phyloP scores from a whole-genome alignment of 1,140 invertebrate genomes.

The Temnothorax nylanderi region DNA sequence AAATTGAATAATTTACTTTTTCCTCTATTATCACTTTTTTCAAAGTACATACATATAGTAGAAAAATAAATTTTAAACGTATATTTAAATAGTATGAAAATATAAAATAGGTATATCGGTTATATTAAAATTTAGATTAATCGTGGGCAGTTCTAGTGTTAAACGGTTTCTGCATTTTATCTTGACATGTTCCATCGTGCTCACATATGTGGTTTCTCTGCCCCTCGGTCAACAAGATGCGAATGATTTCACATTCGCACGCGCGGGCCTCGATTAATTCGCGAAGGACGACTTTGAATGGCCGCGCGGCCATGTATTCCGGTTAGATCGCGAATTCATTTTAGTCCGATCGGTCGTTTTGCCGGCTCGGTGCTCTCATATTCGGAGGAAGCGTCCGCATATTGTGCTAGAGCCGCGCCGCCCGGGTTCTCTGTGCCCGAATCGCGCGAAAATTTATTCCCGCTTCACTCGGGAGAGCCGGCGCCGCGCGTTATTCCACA shows the following conservation, averaged over 20 bases:
- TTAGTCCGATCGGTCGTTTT: conserved; percentile 45
- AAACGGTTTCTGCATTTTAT: not conserved
- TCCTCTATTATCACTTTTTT: not conserved
- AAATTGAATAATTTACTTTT: not conserved
- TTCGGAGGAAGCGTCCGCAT: conserved; percentile 34
- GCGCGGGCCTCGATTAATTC: conserved; percentile 25
- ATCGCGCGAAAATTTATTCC: conserved; percentile 67
- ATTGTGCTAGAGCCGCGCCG: not conserved
- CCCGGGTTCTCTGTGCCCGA: not conserved
- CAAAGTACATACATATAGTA: too few species aligned
- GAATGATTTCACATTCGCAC: not conserved
- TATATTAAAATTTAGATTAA: not conserved
- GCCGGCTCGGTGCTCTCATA: conserved; percentile 42
- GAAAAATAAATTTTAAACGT: too few species aligned
- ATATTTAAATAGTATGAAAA: not conserved
- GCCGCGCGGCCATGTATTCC: not conserved
- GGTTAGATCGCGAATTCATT: conserved; percentile 18
- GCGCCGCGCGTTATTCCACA: conserved; percentile 58
- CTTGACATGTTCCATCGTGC: too few species aligned
- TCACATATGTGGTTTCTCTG: not conserved
- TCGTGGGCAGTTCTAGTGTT: not conserved
- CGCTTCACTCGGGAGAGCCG: not conserved
- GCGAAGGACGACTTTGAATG: conserved; percentile 4
- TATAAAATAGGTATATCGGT: not conserved
- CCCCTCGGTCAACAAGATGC: not conserved